phyloP scores from a whole-genome alignment of 2,888 invertebrate genomes.

The Ptychoptera albimana region DNA sequence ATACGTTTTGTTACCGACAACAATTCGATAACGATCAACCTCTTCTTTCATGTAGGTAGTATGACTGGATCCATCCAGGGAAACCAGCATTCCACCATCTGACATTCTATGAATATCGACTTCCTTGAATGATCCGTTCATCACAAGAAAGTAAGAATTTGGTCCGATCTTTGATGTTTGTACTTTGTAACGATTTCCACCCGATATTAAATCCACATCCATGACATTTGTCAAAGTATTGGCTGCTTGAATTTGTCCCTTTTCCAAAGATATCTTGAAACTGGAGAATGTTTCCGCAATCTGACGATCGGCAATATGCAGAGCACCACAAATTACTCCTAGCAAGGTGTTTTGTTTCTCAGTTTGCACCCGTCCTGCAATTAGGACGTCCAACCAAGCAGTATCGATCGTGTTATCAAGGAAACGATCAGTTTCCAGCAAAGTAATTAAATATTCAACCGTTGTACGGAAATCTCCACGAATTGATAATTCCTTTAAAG shows the following conservation, averaged over 20 bases:
- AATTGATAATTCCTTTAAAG: conserved; percentile 92
- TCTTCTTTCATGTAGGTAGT: conserved; percentile 97
- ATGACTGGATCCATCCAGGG: conserved; percentile 86
- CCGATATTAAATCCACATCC: conserved; percentile 82
- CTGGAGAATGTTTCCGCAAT: conserved; percentile 72
- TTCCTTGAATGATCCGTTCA: conserved; percentile 94
- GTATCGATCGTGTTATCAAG: conserved; percentile 88
- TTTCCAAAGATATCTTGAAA: conserved; percentile 82
- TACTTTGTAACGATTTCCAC: conserved; percentile 73
- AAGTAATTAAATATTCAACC: conserved; percentile 91
- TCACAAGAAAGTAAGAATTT: conserved; percentile 78
- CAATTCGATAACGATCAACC: conserved; percentile 85
- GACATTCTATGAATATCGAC: conserved; percentile 82
- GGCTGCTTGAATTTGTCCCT: conserved; percentile 86
- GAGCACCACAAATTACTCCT: conserved; percentile 81
- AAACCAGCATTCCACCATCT: conserved; percentile 78
- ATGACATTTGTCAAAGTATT: conserved; percentile 78
- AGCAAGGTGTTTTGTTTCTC: conserved; percentile 88
- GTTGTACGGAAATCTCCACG: conserved; percentile 97
- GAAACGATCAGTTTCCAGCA: conserved; percentile 85
- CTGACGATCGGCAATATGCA: conserved; percentile 82
- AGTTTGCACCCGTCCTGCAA: conserved; percentile 79
- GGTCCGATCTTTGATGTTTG: conserved; percentile 84
- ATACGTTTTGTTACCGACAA: conserved; percentile 92
- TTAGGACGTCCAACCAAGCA: conserved; percentile 91